Conservation (phyloP, 2,797 vertebrate species). For the Macropus fuliginosus region DNA sequence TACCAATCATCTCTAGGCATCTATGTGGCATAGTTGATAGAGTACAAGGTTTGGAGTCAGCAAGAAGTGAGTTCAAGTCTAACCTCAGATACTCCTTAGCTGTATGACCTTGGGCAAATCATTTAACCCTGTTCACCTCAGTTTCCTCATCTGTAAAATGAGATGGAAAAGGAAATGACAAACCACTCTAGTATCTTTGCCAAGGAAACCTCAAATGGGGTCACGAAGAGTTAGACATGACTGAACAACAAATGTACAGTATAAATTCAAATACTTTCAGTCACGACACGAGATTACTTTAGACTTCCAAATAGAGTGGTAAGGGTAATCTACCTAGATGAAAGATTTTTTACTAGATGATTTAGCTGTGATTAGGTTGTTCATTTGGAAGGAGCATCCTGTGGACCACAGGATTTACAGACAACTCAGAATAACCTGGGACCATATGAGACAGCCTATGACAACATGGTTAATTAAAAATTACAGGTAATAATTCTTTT, state of each 20-base stretch:
- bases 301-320: constrained; percentile 17
- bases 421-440: background rate
- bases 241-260: background rate
- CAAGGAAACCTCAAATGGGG: background rate
- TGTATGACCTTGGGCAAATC: background rate
- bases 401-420: background rate
- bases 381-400: constrained; percentile 7
- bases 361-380: background rate
- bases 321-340: background rate
- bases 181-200: background rate
- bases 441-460: background rate
- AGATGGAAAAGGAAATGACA: background rate
- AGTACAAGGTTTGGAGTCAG: background rate
- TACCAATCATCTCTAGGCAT: background rate
- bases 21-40: background rate
- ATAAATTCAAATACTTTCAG: background rate
- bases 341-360: background rate
- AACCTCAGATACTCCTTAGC: background rate
- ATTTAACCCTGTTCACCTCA: background rate
- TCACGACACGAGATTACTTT: background rate
- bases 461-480: background rate
- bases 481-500: background rate
- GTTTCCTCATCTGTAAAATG: background rate
- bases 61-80: background rate
- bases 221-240: background rate